phyloP scores from a whole-genome alignment of 2,797 vertebrate species.

The Centropyge bicolor region DNA sequence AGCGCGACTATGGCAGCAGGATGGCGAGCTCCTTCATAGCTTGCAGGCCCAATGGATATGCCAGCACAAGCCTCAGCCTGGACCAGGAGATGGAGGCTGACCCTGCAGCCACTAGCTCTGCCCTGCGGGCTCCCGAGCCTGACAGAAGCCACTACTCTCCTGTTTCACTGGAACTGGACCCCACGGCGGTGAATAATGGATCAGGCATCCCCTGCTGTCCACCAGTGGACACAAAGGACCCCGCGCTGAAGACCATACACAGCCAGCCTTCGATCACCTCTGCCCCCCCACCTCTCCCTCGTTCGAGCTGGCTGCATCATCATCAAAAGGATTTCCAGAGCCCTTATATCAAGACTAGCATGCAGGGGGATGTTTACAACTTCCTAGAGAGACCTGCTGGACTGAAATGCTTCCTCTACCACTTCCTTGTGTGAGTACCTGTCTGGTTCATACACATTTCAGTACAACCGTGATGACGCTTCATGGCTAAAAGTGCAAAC shows the following conservation, averaged over 20 bases:
- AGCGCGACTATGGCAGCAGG: constrained; percentile 72
- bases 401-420: constrained; percentile 92
- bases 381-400: constrained; percentile 94
- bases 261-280: constrained; percentile 66
- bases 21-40: constrained; percentile 69
- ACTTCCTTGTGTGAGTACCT: constrained; percentile 93
- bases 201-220: constrained; percentile 77
- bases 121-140: constrained; percentile 37
- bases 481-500: not conserved
- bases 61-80: constrained; percentile 61
- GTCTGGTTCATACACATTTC: constrained; percentile 15
- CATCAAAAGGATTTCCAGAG: constrained; percentile 83
- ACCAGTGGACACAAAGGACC: constrained; percentile 74
- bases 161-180: constrained; percentile 86
- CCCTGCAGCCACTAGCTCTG: constrained; percentile 55
- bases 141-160: constrained; percentile 83
- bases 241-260: constrained; percentile 70
- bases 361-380: constrained; percentile 94
- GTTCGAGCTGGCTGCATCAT: constrained; percentile 77
- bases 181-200: constrained; percentile 83
- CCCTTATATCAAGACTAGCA: constrained; percentile 89
- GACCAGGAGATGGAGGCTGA: constrained; percentile 66
- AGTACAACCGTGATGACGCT: not conserved
- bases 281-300: constrained; percentile 70
- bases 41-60: constrained; percentile 77